These are phyloP conservation scores for Actenoides lindsayi DNA, from an alignment of 2,113 vertebrate species.

Conservation along the genomic window DNA sequence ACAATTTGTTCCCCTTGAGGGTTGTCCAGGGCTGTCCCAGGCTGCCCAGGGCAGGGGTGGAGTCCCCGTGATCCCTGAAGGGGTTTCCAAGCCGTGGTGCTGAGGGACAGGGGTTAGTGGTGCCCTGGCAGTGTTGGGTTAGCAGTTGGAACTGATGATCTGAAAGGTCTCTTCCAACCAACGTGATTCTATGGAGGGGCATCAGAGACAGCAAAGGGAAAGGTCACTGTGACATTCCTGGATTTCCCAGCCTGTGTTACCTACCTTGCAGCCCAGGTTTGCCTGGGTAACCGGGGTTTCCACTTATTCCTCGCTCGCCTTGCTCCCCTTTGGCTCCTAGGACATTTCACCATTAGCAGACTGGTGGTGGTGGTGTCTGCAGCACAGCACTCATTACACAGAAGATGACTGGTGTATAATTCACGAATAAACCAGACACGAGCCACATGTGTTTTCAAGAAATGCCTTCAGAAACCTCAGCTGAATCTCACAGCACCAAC, in stretches of 20 bases:
- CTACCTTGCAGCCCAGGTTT: constrained; percentile 90
- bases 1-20: no score
- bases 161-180: no score
- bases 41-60: no score
- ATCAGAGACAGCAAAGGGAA: background rate
- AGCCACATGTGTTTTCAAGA: background rate
- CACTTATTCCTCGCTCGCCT: constrained; percentile 82
- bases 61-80: no score
- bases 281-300: constrained; percentile 85
- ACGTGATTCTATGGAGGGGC: background rate
- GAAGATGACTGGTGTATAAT: background rate
- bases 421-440: background rate
- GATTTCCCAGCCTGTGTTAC: background rate
- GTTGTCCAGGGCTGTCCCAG: no score
- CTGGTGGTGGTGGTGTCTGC: background rate
- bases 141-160: no score
- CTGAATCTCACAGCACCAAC: background rate
- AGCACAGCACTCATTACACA: background rate
- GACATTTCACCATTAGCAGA: background rate
- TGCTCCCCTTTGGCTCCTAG: constrained; percentile 90
- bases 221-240: background rate
- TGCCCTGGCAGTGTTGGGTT: no score
- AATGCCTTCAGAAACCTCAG: background rate
- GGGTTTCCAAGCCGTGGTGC: no score
- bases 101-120: no score